Conservation (phyloP, 2,888 invertebrate species). For the Carabus problematicus region DNA sequence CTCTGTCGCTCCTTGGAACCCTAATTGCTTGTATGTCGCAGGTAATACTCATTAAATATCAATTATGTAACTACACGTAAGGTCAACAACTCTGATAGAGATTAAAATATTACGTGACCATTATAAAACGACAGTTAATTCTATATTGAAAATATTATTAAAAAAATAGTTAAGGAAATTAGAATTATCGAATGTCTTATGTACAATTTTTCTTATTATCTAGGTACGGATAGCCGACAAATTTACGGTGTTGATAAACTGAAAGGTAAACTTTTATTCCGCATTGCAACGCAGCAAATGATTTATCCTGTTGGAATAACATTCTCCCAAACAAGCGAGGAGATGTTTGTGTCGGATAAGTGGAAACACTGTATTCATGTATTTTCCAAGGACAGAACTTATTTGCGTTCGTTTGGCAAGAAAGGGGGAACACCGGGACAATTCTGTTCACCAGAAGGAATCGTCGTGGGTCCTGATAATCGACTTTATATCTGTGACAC, state of each 20-base stretch:
- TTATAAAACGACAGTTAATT: neutral
- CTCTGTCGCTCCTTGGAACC: conserved; percentile 69
- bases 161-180: neutral
- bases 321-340: conserved; percentile 64
- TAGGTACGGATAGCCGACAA: conserved; percentile 33
- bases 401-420: conserved; percentile 67
- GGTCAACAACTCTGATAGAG: neutral
- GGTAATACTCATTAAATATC: conserved; percentile 60
- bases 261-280: conserved; percentile 59
- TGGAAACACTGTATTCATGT: conserved; percentile 75
- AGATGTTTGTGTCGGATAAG: conserved; percentile 70
- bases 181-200: neutral
- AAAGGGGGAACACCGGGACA: conserved; percentile 70
- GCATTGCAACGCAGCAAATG: conserved; percentile 65
- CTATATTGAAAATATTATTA: neutral
- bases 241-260: conserved; percentile 51
- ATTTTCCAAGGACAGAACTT: conserved; percentile 69
- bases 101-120: neutral
- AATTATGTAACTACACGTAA: conserved; percentile 23
- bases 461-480: conserved; percentile 65
- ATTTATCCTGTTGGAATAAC: conserved; percentile 69
- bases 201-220: neutral
- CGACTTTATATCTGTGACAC: conserved; percentile 78
- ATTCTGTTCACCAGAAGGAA: conserved; percentile 77
- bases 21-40: conserved; percentile 70